Base-by-base conservation (phyloP, 2,888 invertebrate species). In the Dyspetes luteomarginatus region DNA sequence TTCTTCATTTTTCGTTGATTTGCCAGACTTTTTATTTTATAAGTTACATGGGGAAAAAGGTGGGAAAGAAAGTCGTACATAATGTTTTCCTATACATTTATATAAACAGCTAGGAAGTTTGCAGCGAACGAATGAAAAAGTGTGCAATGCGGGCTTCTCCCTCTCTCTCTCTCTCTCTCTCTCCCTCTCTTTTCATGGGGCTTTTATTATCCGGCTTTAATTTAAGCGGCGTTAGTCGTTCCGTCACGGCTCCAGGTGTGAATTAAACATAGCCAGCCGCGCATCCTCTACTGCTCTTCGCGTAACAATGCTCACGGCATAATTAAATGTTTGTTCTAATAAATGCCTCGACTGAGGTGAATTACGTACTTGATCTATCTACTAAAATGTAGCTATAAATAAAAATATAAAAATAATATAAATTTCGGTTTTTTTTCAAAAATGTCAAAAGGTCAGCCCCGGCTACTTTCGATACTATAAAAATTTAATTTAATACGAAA, bases 201-300 rank as follows among this genome's bases (percentile, higher is more conserved):
- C 90, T 91, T 91, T 91, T 91, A 91, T 91, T 90, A 91, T 91
- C 91, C 90, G 90, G 90, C 88, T 91, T 91, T 91, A 91, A 91
- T 91, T 91, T 90, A 91, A 91, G 89, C 90, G 87, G 89, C 88
- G 89, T 89, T 88, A 90, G 90, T 89, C 89, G 85, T 85, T 88
- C 87, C 88, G 88, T 88, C 89, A 89, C 88, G 89, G 89, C 86
- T 89, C 86, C 88, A 88, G 90, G 90, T 90, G 89, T 87, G 89
- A 90, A 90, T 90, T 90, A 90, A 90, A 88, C 89, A 87, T 87
- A 85, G 83, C 83, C 72, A 82, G 73, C 82, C 79, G 78, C 82
- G 73, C 85, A 82, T 83, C 72, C 82, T 84, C 84, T 85, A 68
- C 65, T 65, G 24, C 81, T 56, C 79, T 50, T 65, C 62, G 73